Conservation (phyloP, 2,797 vertebrate species). For the Tympanoctomys barrerae region DNA sequence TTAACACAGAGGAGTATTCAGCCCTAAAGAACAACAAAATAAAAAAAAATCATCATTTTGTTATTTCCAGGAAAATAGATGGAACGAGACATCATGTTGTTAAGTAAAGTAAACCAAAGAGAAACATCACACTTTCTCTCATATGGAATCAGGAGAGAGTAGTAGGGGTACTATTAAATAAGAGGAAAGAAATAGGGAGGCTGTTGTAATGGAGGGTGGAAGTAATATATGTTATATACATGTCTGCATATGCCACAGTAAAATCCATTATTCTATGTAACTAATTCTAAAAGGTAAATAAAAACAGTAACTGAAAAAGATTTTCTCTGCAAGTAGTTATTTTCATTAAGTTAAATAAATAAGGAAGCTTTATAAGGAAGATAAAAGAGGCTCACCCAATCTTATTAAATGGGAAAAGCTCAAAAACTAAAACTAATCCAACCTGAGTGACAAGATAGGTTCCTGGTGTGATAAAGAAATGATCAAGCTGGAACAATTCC, state of each 20-base stretch:
- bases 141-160: background rate
- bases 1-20: background rate
- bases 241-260: background rate
- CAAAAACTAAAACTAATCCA: background rate
- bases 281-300: background rate
- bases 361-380: background rate
- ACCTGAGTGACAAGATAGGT: background rate
- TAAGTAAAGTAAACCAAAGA: background rate
- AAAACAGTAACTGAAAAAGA: background rate
- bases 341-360: conserved; percentile 20
- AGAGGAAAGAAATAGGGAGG: background rate
- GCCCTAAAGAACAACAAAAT: background rate
- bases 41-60: background rate
- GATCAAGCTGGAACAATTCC: background rate
- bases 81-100: background rate
- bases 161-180: background rate
- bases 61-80: background rate
- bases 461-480: background rate
- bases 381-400: background rate
- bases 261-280: background rate
- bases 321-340: background rate
- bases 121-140: background rate
- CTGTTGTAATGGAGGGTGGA: background rate
- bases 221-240: background rate
- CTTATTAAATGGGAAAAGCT: conserved; percentile 29